phyloP scores from a whole-genome alignment of 2,797 vertebrate genomes.

The Poliocrania exsul region DNA sequence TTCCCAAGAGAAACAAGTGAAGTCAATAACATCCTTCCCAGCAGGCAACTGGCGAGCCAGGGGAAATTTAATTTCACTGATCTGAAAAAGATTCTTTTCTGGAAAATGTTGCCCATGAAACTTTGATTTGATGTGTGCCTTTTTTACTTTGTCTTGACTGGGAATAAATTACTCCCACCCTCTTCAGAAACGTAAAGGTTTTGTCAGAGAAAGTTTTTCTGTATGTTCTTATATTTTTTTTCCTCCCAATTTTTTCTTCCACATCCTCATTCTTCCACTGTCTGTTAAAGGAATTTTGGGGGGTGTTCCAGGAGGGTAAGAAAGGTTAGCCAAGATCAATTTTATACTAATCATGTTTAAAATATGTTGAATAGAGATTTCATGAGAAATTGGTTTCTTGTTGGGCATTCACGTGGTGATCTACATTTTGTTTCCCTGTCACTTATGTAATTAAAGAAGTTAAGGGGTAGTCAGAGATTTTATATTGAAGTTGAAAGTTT shows the following conservation, averaged over 20 bases:
- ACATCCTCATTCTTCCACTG: neutral
- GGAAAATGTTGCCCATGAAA: neutral
- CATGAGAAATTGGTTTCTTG: neutral
- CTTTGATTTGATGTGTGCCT: neutral
- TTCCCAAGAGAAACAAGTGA: neutral
- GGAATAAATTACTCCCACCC: neutral
- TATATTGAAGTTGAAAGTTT: neutral
- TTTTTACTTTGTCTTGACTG: neutral
- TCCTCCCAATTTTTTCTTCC: neutral
- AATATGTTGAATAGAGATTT: neutral
- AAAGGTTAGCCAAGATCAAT: neutral
- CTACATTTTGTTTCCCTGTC: neutral
- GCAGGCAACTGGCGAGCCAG: neutral
- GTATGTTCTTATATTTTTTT: neutral
- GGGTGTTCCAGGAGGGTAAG: neutral
- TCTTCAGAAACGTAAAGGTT: neutral
- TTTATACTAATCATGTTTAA: neutral
- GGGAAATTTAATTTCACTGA: neutral
- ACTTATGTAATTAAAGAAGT: neutral
- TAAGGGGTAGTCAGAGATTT: neutral
- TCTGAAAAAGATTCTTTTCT: neutral
- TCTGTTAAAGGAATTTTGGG: neutral
- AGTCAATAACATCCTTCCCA: conserved; percentile 1
- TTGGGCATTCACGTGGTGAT: neutral
- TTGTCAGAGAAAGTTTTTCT: neutral